Conservation (phyloP, 1,140 invertebrate genomes). For the Lasioglossum albipes region DNA sequence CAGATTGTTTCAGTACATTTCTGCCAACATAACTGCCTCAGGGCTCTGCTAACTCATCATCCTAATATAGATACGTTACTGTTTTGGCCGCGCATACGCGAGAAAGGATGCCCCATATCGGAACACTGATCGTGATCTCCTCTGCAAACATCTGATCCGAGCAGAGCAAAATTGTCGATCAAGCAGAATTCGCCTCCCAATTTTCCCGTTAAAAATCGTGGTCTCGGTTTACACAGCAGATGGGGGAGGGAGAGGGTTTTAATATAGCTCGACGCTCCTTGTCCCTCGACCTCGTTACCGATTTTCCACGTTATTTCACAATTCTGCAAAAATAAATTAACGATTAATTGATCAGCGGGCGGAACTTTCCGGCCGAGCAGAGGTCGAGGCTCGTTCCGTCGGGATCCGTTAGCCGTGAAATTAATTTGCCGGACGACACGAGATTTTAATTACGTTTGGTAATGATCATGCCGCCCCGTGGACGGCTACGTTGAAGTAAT, state of each 20-base stretch:
- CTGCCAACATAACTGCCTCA: too few relatives aligned
- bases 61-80: too few relatives aligned
- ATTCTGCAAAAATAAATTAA: slow-evolving; percentile 44
- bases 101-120: too few relatives aligned
- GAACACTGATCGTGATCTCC: too few relatives aligned
- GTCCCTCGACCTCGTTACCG: slow-evolving; percentile 12
- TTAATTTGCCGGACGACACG: slow-evolving; percentile 42
- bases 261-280: not conserved
- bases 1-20: too few relatives aligned
- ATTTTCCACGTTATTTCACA: slow-evolving; percentile 51
- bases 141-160: not conserved
- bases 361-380: slow-evolving; percentile 29
- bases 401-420: slow-evolving; percentile 43
- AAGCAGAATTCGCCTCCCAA: not conserved
- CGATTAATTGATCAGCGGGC: slow-evolving; percentile 30
- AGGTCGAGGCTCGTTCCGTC: not conserved
- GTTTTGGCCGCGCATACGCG: too few relatives aligned
- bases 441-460: slow-evolving; percentile 49
- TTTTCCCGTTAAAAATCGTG: not conserved
- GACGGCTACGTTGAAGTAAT: slow-evolving; percentile 46
- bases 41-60: too few relatives aligned
- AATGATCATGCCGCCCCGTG: slow-evolving; percentile 22
- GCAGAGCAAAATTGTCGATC: not conserved
- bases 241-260: not conserved
- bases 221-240: not conserved